Evolutionary conservation across 2,888 invertebrate genomes (phyloP), one percentile per base, ranked within the genome.

Genomic region (Pristionchus arcanus): DNA sequence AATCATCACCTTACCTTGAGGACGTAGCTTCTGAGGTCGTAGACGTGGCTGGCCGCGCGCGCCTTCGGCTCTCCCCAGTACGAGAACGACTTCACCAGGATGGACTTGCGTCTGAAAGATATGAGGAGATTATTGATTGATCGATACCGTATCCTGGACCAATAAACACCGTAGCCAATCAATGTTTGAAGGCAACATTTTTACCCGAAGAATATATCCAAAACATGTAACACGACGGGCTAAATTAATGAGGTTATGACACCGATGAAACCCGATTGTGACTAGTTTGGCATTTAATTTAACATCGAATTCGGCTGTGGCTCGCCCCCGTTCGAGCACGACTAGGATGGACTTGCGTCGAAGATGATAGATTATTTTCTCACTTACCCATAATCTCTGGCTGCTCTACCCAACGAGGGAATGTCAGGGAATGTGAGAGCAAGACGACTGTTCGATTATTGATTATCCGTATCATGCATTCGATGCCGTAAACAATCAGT

Each of bases 271-370:
- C 42, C 42, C 42, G 42, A 25, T 34, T 77, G 77, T 25, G 31
- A 66, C 25, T 66, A 11, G 28, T n/a, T 66, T 66, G 11, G n/a
- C 4, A 66, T 28, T 7, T 19, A 66, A 42, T 42, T 66, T 66
- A 3, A 13, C 4, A 66, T 28, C 2, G 3, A 66, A 42, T 42
- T 3, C 49, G 97, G 97, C 91, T 97, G 97, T 90, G 97, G 97
- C 25, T 98, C 98, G 16, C 96, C 96, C 99, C 99, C 99, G 95
- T 98, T 99, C 96, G 98, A 98, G 96, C 99, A 99, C 42, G 98
- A 97, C 91, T 99, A 98, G 98, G 86, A 94, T 92, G 91, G 95
- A 93, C 90, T 96, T 93, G 97, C 97, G 94, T 96, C 97, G 21
- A 31, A 31, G 25, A 81, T 81, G 28, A 81, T 77, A 19, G 77